These are phyloP conservation scores for Oreonectes daqikongensis DNA, from an alignment of 2,797 vertebrate genomes.

Conservation along the genomic window DNA sequence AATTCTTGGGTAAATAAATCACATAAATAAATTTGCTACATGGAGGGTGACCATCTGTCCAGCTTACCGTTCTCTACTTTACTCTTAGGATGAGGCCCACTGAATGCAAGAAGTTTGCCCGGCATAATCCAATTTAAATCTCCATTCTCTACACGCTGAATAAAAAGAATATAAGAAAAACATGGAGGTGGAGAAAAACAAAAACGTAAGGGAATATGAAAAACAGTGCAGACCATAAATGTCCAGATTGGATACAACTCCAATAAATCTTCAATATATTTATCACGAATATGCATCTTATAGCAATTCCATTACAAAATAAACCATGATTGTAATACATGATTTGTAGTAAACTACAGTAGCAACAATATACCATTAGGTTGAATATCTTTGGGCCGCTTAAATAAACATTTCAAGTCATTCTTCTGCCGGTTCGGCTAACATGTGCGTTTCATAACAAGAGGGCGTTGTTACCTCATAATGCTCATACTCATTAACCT, in stretches of 20 bases:
- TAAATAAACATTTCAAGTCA: background rate
- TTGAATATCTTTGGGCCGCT: background rate
- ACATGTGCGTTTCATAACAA: background rate
- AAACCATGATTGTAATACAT: too few species aligned
- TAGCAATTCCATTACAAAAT: too few species aligned
- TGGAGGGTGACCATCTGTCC: background rate
- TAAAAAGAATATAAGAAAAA: background rate
- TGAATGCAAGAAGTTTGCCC: slow-evolving; percentile 93
- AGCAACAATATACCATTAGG: too few species aligned
- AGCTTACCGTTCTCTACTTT: slow-evolving; percentile 92
- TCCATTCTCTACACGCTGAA: slow-evolving; percentile 94
- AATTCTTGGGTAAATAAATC: too few species aligned
- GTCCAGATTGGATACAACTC: too few species aligned
- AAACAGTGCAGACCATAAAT: too few species aligned
- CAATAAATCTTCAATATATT: too few species aligned
- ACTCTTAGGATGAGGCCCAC: slow-evolving; percentile 95
- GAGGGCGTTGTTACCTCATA: slow-evolving; percentile 85
- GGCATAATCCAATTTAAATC: slow-evolving; percentile 98
- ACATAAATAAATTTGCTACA: too few species aligned
- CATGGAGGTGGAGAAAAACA: background rate
- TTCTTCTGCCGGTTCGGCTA: background rate
- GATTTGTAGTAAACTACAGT: too few species aligned
- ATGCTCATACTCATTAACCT: slow-evolving; percentile 97
- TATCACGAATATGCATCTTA: too few species aligned
- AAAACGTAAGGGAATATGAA: too few species aligned